These are phyloP conservation scores for Hyposoter dolosus DNA, from an alignment of 2,888 invertebrate genomes.

Conservation along the genomic window DNA sequence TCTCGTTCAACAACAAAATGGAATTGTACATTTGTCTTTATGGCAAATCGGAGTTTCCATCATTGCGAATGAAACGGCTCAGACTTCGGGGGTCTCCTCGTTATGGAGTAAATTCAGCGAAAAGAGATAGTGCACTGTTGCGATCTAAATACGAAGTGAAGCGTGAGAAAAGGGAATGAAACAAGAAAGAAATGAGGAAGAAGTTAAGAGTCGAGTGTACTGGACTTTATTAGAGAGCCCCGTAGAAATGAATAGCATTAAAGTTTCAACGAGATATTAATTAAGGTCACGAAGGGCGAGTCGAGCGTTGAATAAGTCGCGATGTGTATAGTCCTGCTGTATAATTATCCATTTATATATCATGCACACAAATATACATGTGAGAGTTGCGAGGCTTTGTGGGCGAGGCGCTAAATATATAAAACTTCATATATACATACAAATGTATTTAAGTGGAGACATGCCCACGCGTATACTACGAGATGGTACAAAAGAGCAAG, in stretches of 20 bases:
- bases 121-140: neutral
- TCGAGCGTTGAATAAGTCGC: constrained; percentile 62
- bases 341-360: constrained; percentile 22
- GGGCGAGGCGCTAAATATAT: constrained; percentile 51
- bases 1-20: too few species aligned
- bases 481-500: constrained; percentile 55
- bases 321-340: constrained; percentile 43
- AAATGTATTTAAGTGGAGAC: constrained; percentile 25
- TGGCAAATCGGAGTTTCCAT: neutral
- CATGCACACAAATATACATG: constrained; percentile 25
- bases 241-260: constrained; percentile 65
- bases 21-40: neutral
- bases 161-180: constrained; percentile 29
- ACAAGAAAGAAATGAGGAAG: constrained; percentile 46
- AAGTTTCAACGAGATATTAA: constrained; percentile 68
- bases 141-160: constrained; percentile 37
- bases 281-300: constrained; percentile 65
- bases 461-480: constrained; percentile 9
- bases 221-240: constrained; percentile 59
- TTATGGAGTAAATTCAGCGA: neutral
- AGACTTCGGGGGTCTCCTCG: neutral
- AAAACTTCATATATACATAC: constrained; percentile 29
- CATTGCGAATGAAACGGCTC: neutral
- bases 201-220: constrained; percentile 52
- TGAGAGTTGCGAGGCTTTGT: constrained; percentile 17